Base-by-base conservation (phyloP, 2,888 invertebrate species). In the Melieria picta region DNA sequence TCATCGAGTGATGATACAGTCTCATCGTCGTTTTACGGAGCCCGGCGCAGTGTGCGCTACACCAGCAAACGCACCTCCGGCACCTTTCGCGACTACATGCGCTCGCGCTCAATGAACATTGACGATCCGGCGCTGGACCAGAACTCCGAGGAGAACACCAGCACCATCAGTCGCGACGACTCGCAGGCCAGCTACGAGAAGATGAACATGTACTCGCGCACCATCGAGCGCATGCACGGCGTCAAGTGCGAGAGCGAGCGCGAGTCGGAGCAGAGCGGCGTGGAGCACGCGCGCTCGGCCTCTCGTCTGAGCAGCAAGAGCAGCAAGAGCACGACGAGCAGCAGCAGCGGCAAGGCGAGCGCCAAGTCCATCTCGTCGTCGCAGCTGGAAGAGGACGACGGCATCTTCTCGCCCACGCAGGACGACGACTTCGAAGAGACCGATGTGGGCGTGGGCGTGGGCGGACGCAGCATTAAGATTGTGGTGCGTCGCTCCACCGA, bases 211-310 rank as follows among this genome's bases (percentile, higher is more conserved):
- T 90, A 88, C 84, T 89, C 89, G 50, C 87, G 88, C 13, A 89
- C 88, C 85, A 90, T 89, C 81, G 90, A 90, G 79, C 88, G 88
- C 76, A 85, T 89, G 82, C 91, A 89, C 81, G 91, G 89, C 69
- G 89, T 90, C 55, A 90, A 89, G 81, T 71, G 69, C 10, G 77
- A 76, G 64, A 77, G 76, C 71, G 77, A 79, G 63, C 86, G 88
- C 73, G 81, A 83, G 30, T 81, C 81, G 58, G 84, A 84, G 72
- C 82, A 80, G 13, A 79, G 78, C 60, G 79, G 79, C 11, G 30
- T 80, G 63, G 80, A 82, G 11, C 69, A 78, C 7, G 76, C 75
- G 10, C 74, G 76, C 72, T 70, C 79, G 58, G 76, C 75, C 56
- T 80, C 77, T 11, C 71, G 77, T 7, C 69, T 76, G 56, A 77